Conservation (phyloP, 2,888 invertebrate species). For the Coelopa pilipes region DNA sequence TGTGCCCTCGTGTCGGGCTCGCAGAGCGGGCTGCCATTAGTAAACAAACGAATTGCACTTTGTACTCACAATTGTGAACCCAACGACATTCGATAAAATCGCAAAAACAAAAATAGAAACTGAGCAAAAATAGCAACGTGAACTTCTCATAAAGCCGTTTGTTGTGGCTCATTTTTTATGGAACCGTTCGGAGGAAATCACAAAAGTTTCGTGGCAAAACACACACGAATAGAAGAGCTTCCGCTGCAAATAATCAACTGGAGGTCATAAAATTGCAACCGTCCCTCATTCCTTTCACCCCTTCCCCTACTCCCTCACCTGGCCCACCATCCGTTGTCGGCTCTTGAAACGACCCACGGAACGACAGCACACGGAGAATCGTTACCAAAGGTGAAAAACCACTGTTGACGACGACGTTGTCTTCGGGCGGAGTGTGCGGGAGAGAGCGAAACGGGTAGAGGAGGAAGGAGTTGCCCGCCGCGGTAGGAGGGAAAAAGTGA, state of each 20-base stretch:
- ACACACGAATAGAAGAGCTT: conserved; percentile 36
- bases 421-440: background rate
- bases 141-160: background rate
- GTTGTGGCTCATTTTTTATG: background rate
- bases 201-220: conserved; percentile 26
- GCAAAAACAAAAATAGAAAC: background rate
- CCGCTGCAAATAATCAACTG: conserved; percentile 32
- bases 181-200: conserved; percentile 32
- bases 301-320: too few species aligned
- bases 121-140: conserved; percentile 19
- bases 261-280: conserved; percentile 29
- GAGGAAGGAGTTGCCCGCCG: too few species aligned
- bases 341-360: too few species aligned
- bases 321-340: too few species aligned
- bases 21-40: too few species aligned
- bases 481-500: too few species aligned
- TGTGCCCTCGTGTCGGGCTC: too few species aligned
- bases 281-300: too few species aligned
- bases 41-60: background rate
- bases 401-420: background rate
- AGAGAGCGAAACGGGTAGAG: too few species aligned
- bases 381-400: background rate
- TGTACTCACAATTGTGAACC: background rate
- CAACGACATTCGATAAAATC: too few species aligned
- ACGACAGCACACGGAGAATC: background rate